A percentile compares a stretch with the other conserved stretches of the same genome.
phyloP scores from a whole-genome alignment of 2,113 vertebrate species.

The Anarrhichthys ocellatus region DNA sequence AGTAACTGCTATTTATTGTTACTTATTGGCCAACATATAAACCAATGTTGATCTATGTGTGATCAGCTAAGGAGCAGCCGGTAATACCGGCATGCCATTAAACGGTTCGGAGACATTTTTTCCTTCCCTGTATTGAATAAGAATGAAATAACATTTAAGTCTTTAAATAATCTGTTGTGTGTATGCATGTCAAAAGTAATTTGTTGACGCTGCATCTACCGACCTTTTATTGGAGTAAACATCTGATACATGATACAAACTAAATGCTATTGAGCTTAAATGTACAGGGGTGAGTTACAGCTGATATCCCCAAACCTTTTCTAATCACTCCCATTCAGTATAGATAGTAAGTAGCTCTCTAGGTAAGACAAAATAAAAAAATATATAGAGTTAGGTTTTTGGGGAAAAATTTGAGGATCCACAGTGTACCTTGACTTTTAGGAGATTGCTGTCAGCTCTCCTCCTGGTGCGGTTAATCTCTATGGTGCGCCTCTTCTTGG shows the following conservation, averaged over 20 bases:
- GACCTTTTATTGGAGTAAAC: neutral
- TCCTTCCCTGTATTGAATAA: neutral
- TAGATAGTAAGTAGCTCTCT: neutral
- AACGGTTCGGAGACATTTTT: neutral
- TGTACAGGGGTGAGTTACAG: neutral
- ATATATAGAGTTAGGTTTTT: neutral
- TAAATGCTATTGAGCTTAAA: neutral
- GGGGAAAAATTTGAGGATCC: neutral
- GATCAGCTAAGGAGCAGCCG: neutral
- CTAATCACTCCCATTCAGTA: neutral
- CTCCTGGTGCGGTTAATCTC: constrained; percentile 94
- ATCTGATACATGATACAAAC: neutral
- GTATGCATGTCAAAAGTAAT: neutral
- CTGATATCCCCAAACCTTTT: neutral
- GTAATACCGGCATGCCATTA: neutral
- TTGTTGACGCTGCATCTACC: neutral
- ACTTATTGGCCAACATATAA: neutral
- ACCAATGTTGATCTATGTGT: neutral
- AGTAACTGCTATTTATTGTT: neutral
- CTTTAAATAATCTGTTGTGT: neutral
- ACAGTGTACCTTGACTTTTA: constrained; percentile 87
- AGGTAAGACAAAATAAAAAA: neutral
- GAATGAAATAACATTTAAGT: neutral
- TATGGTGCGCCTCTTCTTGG: constrained; percentile 92
- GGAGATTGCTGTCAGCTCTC: constrained; percentile 85